Base-by-base conservation (phyloP, 2,113 vertebrate species). In the Todiramphus chloris region DNA sequence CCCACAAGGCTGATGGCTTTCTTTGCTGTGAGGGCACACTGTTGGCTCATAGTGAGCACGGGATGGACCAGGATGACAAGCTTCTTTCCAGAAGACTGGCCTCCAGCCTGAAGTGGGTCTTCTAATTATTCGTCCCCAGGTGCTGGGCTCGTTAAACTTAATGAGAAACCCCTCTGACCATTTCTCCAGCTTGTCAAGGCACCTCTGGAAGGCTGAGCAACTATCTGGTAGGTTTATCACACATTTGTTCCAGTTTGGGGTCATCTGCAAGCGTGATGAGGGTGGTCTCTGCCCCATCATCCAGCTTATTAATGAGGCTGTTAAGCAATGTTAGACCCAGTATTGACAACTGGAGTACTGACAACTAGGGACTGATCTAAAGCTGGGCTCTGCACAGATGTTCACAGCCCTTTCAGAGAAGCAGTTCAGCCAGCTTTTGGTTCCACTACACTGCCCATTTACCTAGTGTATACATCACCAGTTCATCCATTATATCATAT, bases 361-460 rank as follows among this genome's bases (percentile, higher is more conserved):
- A n/a, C 0, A 0, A 1, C 7, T 56, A 55, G 10, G 31, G 13
- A 39, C 13, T 66, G 19, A 2, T 17, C 13, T 70, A 30, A 37
- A 90, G 14, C 9, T 70, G 20, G 13, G 24, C 24, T 60, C 80
- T 12, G 4, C 69, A 27, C 5, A 64, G 79, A 48, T 39, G 1
- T 28, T 60, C 24, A 21, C 13, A 84, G 13, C 7, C 3, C 8
- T 64, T 83, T 83, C 72, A 70, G 7, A 7, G 8, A 48, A 74
- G 6, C 13, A 83, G n/a, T 28, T 56, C 24, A 73, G 8, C 9
- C 31, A 81, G 17, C 16, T 81, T 77, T 41, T 33, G 51, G 20
- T 37, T 8, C 17, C 41, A 58, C 15, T 3, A 56, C 15, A 43
- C 35, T 73, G 17, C 11, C 17, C 9, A 30, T 62, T 82, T 51